These are phyloP conservation scores for Eustalomyia histrio DNA, from an alignment of 2,888 invertebrate genomes.

Conservation along the genomic window DNA sequence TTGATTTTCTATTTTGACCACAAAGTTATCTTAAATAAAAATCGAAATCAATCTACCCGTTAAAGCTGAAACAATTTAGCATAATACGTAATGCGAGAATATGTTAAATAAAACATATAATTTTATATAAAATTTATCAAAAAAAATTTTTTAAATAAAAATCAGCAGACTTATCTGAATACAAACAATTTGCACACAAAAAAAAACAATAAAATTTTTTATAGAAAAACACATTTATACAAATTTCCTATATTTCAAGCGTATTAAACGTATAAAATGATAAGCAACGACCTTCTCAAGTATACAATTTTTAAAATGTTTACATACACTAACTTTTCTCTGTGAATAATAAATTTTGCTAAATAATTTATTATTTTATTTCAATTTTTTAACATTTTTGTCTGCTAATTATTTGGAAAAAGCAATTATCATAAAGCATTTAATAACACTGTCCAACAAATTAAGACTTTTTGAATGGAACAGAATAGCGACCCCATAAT, in stretches of 20 bases:
- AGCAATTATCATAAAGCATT: not conserved
- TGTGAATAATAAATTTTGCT: constrained; percentile 9
- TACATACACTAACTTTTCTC: not conserved
- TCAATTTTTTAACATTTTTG: not conserved
- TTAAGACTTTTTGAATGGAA: no score
- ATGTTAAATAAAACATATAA: not conserved
- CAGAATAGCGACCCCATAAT: no score
- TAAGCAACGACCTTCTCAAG: constrained; percentile 60
- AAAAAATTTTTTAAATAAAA: constrained; percentile 9
- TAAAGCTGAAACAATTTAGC: no score
- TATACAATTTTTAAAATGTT: constrained; percentile 26
- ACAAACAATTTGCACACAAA: constrained; percentile 9
- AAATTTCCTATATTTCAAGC: constrained; percentile 6
- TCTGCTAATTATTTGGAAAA: constrained; percentile 5
- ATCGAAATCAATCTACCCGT: no score
- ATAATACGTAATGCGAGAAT: no score
- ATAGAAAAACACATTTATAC: not conserved
- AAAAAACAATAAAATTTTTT: not conserved
- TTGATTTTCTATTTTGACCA: no score
- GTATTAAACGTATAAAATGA: not conserved
- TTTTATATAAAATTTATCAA: constrained; percentile 11
- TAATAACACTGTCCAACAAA: no score
- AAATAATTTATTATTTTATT: constrained; percentile 17
- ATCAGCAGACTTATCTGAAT: constrained; percentile 34
- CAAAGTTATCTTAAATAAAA: no score